Conservation (phyloP, 2,888 invertebrate genomes). For the Pterostichus niger region DNA sequence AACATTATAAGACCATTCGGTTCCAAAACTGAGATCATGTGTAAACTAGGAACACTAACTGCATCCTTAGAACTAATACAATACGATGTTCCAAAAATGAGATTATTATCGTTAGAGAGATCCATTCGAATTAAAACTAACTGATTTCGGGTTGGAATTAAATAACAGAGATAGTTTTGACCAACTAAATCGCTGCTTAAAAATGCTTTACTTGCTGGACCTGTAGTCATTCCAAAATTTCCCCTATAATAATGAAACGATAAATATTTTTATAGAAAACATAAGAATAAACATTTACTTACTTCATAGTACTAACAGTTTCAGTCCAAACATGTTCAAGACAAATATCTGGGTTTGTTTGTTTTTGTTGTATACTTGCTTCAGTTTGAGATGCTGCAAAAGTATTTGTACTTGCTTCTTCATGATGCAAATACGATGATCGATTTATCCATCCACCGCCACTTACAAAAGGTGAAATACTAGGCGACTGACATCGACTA, state of each 20-base stretch:
- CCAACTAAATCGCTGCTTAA: conserved; percentile 92
- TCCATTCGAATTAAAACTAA: conserved; percentile 85
- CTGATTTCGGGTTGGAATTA: conserved; percentile 82
- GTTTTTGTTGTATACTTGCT: conserved; percentile 83
- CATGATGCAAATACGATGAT: conserved; percentile 71
- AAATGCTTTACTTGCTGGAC: conserved; percentile 87
- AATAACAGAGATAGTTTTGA: conserved; percentile 90
- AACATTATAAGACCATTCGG: conserved; percentile 87
- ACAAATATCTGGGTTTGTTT: conserved; percentile 91
- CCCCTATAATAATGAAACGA: conserved; percentile 74
- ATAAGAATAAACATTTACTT: conserved; percentile 5
- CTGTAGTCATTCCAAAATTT: conserved; percentile 73
- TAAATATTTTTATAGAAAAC: not conserved
- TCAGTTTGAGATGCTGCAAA: conserved; percentile 72
- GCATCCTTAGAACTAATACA: conserved; percentile 92
- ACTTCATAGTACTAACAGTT: conserved; percentile 70
- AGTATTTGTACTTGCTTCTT: conserved; percentile 75
- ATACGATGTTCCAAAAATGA: conserved; percentile 87
- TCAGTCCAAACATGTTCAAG: conserved; percentile 96
- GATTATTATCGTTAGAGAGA: conserved; percentile 82
- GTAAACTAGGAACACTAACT: conserved; percentile 85
- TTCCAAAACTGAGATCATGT: conserved; percentile 92
- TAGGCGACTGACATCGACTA: conserved; percentile 79
- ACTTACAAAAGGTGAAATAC: conserved; percentile 71
- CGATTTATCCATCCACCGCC: conserved; percentile 73